phyloP scores from a whole-genome alignment of 2,797 vertebrate genomes.

The Takifugu ocellatus region DNA sequence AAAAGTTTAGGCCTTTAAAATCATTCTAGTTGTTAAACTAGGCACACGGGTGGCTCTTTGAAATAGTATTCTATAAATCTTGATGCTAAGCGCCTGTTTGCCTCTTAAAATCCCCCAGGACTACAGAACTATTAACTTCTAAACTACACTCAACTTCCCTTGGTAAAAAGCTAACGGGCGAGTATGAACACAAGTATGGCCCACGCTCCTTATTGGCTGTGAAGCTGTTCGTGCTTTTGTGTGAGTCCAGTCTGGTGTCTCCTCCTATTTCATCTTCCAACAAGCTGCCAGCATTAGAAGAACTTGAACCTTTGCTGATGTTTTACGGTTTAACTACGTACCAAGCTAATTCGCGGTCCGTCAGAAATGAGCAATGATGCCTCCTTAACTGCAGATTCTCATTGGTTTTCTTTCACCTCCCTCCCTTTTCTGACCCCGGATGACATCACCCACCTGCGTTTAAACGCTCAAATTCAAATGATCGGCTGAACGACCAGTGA shows the following conservation, averaged over 20 bases:
- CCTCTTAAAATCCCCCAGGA: too few relatives aligned
- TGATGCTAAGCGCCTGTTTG: too few relatives aligned
- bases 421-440: slow-evolving; percentile 48
- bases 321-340: slow-evolving; percentile 18
- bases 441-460: slow-evolving; percentile 19
- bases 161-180: background rate
- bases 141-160: background rate
- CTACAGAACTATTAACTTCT: too few relatives aligned
- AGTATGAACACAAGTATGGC: background rate
- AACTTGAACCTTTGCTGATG: slow-evolving; percentile 7
- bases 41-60: too few relatives aligned
- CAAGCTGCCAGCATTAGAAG: slow-evolving; percentile 29
- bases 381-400: slow-evolving; percentile 13
- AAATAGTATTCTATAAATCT: too few relatives aligned
- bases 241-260: slow-evolving; percentile 39
- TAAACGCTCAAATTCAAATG: slow-evolving; percentile 25
- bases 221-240: slow-evolving; percentile 45
- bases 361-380: too few relatives aligned
- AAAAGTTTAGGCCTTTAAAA: too few relatives aligned
- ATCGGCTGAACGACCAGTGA: slow-evolving; percentile 55
- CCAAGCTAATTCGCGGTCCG: background rate
- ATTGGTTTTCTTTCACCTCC: slow-evolving; percentile 33
- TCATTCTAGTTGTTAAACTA: too few relatives aligned
- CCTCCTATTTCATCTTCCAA: slow-evolving; percentile 33
- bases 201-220: background rate